A percentile compares a stretch with the other conserved stretches of the same genome.
These are phyloP conservation scores for Atherinosoma microstoma DNA, from an alignment of 2,797 vertebrate genomes.

Conservation along the genomic window DNA sequence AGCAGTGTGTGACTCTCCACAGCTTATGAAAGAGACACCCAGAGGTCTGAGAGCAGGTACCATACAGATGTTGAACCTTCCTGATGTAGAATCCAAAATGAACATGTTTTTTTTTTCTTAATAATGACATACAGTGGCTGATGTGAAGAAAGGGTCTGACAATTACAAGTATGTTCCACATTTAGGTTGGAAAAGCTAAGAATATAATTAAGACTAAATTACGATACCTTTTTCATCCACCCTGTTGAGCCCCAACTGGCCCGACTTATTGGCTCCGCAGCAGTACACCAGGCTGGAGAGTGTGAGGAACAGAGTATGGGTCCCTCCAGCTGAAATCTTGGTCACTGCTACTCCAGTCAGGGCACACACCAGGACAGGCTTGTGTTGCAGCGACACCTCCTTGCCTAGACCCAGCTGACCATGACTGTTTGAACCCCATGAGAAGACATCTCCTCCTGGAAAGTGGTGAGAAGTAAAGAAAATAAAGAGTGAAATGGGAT, in stretches of 20 bases:
- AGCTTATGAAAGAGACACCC: slow-evolving; percentile 77
- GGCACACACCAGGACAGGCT: slow-evolving; percentile 67
- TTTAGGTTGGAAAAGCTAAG: background rate
- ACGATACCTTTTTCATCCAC: slow-evolving; percentile 77
- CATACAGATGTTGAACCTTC: slow-evolving; percentile 78
- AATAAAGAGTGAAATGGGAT: background rate
- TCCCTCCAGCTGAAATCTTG: slow-evolving; percentile 86
- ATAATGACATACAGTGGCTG: too few relatives aligned
- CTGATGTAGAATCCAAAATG: slow-evolving; percentile 53
- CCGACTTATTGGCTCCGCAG: slow-evolving; percentile 88
- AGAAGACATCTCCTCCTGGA: slow-evolving; percentile 87
- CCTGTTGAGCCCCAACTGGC: slow-evolving; percentile 88
- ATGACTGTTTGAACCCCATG: slow-evolving; percentile 89
- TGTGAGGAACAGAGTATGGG: slow-evolving; percentile 86
- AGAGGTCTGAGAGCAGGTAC: slow-evolving; percentile 79
- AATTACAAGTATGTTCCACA: background rate
- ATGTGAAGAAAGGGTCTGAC: too few relatives aligned
- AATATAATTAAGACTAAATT: background rate
- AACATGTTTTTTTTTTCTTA: too few relatives aligned
- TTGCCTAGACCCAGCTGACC: slow-evolving; percentile 90
- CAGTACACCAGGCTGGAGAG: slow-evolving; percentile 88
- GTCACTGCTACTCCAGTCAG: slow-evolving; percentile 86
- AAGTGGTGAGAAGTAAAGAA: background rate
- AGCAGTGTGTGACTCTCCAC: slow-evolving; percentile 84
- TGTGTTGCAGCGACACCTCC: slow-evolving; percentile 14